Percentiles rank a stretch among this genome's conserved stretches.
Evolutionary conservation across 2,113 vertebrate genomes (phyloP).

Genomic region (Hemiscyllium ocellatum): DNA sequence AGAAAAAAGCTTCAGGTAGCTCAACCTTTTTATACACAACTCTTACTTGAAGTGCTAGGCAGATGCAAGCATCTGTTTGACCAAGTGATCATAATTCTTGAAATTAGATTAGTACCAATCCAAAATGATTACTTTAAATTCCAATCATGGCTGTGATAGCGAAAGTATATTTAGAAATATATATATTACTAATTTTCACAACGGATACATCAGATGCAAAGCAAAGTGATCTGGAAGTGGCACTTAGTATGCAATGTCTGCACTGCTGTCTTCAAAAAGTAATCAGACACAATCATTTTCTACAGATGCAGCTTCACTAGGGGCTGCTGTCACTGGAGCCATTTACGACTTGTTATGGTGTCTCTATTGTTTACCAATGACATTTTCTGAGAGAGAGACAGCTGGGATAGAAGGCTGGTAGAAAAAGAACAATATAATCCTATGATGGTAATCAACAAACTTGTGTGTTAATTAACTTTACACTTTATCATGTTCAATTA

Average conservation of each 20-base stretch:
- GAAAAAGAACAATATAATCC: slow-evolving; percentile 78
- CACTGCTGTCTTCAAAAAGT: slow-evolving; percentile 79
- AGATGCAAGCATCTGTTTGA: background rate
- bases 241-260: slow-evolving; percentile 68
- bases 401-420: slow-evolving; percentile 85
- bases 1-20: background rate
- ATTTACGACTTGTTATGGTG: slow-evolving; percentile 78
- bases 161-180: background rate
- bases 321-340: slow-evolving; percentile 81
- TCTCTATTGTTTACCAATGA: slow-evolving; percentile 85
- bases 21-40: background rate
- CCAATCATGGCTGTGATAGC: background rate
- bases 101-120: background rate
- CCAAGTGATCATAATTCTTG: background rate
- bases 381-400: slow-evolving; percentile 74
- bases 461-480: slow-evolving; percentile 99
- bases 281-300: slow-evolving; percentile 96
- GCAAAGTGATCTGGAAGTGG: slow-evolving; percentile 59
- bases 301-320: slow-evolving; percentile 84
- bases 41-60: background rate
- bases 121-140: background rate
- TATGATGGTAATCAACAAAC: slow-evolving; percentile 93
- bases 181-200: background rate
- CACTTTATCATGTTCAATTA: slow-evolving; percentile 99
- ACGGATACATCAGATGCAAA: slow-evolving; percentile 29